Evolutionary conservation across 1,140 invertebrate genomes (phyloP).

Genomic region (Drosophila quadrilineata): DNA sequence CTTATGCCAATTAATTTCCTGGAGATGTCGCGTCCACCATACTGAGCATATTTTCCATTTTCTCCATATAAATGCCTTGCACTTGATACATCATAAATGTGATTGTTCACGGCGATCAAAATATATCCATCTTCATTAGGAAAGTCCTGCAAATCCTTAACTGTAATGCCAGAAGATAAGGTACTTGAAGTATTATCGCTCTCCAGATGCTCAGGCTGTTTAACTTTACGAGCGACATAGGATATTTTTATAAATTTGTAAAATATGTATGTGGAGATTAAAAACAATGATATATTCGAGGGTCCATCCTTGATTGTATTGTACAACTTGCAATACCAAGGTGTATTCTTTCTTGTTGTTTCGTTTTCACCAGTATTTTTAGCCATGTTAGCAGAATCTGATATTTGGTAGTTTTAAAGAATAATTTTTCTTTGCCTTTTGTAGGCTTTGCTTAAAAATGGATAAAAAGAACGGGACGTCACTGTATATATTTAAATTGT

Average conservation of each 20-base stretch:
- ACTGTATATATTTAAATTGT: too few relatives aligned
- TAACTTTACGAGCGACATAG: slow-evolving; percentile 5
- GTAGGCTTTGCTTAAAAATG: too few relatives aligned
- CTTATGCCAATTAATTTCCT: slow-evolving; percentile 36
- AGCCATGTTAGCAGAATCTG: too few relatives aligned
- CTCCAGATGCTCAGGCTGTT: neutral
- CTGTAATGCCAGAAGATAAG: slow-evolving; percentile 41
- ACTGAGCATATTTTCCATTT: slow-evolving; percentile 45
- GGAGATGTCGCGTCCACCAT: slow-evolving; percentile 51
- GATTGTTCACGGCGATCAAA: slow-evolving; percentile 48
- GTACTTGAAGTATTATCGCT: neutral
- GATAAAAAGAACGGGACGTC: too few relatives aligned
- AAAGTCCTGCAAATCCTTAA: slow-evolving; percentile 35
- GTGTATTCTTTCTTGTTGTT: neutral
- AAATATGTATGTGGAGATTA: slow-evolving; percentile 50
- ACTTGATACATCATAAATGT: slow-evolving; percentile 47
- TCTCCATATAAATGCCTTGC: slow-evolving; percentile 45
- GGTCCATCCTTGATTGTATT: slow-evolving; percentile 34
- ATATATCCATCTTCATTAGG: slow-evolving; percentile 39
- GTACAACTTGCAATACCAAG: slow-evolving; percentile 44
- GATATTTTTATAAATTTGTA: slow-evolving; percentile 40
- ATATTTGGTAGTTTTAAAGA: too few relatives aligned
- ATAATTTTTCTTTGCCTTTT: too few relatives aligned
- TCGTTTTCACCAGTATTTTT: neutral
- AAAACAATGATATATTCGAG: slow-evolving; percentile 24